Evolutionary conservation across 2,113 vertebrate genomes (phyloP), one percentile per base, ranked within the genome.

Genomic region (Elephantulus edwardii): DNA sequence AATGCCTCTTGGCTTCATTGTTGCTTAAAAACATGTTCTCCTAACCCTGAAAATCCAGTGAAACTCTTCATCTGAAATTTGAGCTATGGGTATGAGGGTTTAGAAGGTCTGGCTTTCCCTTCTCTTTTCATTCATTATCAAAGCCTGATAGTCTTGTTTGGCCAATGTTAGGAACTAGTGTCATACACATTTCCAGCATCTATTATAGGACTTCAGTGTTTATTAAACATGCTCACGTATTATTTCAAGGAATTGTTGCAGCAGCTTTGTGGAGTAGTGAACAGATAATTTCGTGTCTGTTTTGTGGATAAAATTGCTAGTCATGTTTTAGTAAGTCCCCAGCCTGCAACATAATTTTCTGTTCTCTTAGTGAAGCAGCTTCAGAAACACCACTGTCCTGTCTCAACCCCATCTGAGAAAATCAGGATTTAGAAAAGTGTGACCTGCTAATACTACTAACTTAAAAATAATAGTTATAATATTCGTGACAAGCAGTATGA

Each of bases 381-480:
- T 44, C 30, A 60, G 33, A 24, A 88, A 40, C 7, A 10, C 52
- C 58, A 60, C 58, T 86, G 30, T 72, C 33, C 38, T 48, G 20
- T 91, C 16, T 86, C 12, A 84, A 66, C 40, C 52, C 74, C 56
- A 88, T n/a, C 58, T 22, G 56, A 80, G 72, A 56, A 60, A 40
- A 26, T 91, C 52, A 71, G 42, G 11, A 58, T 83, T 83, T 76
- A 50, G 64, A n/a, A 13, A 46, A 8, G 26, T 38, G 1, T 90
- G 77, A 54, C 42, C 46, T 72, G 38, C 50, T 75, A 54, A 60
- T 19, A 4, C 68, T 72, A 38, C 48, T 35, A n/a, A 62, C 28
- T 93, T 79, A 10, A 44, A 66, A 86, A 83, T 70, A 44, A 35
- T 35, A 88, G 30, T 80, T 78, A 28, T 72, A 70, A 75, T 46